phyloP scores from a whole-genome alignment of 1,140 invertebrate species.

The Pollicipes pollicipes region DNA sequence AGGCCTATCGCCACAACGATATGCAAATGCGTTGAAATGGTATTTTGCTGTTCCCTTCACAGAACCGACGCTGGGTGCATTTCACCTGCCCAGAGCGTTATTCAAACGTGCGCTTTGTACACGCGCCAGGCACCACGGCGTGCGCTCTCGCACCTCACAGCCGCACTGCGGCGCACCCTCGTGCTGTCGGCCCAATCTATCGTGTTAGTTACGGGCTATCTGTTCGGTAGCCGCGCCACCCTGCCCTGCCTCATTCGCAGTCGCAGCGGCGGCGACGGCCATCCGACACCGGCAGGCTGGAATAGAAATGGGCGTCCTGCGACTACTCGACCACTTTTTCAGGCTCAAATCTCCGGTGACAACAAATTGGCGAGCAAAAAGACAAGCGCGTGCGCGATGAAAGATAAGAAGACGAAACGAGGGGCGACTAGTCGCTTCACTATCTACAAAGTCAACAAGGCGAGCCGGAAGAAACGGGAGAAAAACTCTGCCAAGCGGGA shows the following conservation, averaged over 20 bases:
- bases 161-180: too few relatives aligned
- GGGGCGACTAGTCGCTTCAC: constrained; percentile 45
- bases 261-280: neutral
- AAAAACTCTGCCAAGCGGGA: constrained; percentile 90
- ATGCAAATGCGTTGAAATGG: too few relatives aligned
- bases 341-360: constrained; percentile 6
- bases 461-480: constrained; percentile 82
- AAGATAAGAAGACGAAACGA: constrained; percentile 18
- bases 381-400: constrained; percentile 13
- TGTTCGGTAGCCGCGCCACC: too few relatives aligned
- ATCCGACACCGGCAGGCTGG: neutral
- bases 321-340: neutral
- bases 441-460: constrained; percentile 81
- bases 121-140: too few relatives aligned
- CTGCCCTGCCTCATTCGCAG: neutral
- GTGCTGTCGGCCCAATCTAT: too few relatives aligned
- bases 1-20: too few relatives aligned
- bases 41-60: too few relatives aligned
- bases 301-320: neutral
- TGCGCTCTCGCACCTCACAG: too few relatives aligned
- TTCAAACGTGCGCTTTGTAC: too few relatives aligned
- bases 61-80: too few relatives aligned
- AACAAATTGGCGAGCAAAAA: constrained; percentile 4
- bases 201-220: too few relatives aligned
- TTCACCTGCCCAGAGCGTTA: too few relatives aligned